Conservation (phyloP, 2,888 invertebrate genomes). For the Isoperla grammatica region DNA sequence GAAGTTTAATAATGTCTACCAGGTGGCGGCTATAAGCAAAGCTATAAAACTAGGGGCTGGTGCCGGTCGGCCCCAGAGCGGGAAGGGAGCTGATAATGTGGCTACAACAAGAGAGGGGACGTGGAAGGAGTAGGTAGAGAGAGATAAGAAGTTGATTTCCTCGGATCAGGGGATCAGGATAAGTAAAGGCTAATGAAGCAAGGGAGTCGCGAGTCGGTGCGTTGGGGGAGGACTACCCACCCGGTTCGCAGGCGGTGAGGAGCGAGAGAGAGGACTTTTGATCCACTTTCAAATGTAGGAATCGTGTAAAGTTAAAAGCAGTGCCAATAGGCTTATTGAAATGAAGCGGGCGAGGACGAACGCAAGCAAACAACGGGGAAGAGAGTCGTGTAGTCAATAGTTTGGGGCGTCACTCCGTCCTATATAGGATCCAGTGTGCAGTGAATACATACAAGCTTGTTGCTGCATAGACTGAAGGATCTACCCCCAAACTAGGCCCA, state of each 20-base stretch:
- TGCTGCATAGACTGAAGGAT: too few species aligned
- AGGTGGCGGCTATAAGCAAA: conserved; percentile 18
- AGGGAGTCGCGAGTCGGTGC: not conserved
- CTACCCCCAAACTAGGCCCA: too few species aligned
- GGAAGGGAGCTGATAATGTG: conserved; percentile 19
- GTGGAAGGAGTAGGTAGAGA: not conserved
- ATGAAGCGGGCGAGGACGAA: not conserved
- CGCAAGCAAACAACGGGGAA: too few species aligned
- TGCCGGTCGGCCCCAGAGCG: too few species aligned
- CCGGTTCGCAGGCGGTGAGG: too few species aligned
- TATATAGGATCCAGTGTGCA: too few species aligned
- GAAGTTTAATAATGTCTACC: conserved; percentile 21
- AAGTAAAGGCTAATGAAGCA: conserved; percentile 25
- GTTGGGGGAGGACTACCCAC: too few species aligned
- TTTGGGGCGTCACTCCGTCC: too few species aligned
- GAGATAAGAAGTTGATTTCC: conserved; percentile 28
- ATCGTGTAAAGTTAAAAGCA: conserved; percentile 4
- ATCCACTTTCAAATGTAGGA: conserved; percentile 14
- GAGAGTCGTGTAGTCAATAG: too few species aligned
- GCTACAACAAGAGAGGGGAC: conserved; percentile 8
- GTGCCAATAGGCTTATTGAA: conserved; percentile 1
- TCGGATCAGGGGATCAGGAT: conserved; percentile 18
- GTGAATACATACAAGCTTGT: too few species aligned
- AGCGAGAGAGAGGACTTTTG: not conserved
- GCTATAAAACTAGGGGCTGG: conserved; percentile 12